A percentile compares a stretch with the other conserved stretches of the same genome.
phyloP scores from a whole-genome alignment of 1,140 invertebrate genomes.

The Spodoptera litura region DNA sequence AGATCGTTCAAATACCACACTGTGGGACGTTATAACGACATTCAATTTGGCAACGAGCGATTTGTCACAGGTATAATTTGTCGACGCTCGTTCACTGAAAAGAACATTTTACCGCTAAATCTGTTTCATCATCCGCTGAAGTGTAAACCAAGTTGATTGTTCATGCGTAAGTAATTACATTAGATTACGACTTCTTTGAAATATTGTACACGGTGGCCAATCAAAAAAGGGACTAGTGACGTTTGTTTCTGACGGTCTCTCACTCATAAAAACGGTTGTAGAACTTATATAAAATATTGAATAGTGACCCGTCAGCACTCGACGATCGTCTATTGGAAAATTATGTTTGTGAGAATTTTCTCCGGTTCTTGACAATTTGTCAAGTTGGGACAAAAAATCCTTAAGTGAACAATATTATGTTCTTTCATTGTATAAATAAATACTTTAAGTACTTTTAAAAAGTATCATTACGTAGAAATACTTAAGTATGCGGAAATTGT shows the following conservation, averaged over 20 bases:
- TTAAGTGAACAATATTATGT: neutral
- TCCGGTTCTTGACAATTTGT: slow-evolving; percentile 27
- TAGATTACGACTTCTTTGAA: slow-evolving; percentile 4
- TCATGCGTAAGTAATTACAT: neutral
- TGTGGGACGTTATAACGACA: neutral
- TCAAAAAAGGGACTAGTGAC: neutral
- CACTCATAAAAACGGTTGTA: slow-evolving; percentile 4
- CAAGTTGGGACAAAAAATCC: neutral
- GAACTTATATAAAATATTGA: slow-evolving; percentile 2
- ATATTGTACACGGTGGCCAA: neutral
- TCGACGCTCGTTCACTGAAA: neutral
- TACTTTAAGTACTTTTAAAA: neutral
- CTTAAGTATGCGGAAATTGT: too few relatives aligned
- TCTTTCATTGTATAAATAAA: neutral
- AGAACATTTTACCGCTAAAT: slow-evolving; percentile 15
- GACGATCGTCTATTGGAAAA: slow-evolving; percentile 21
- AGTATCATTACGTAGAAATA: too few relatives aligned
- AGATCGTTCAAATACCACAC: too few relatives aligned
- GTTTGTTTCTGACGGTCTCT: slow-evolving; percentile 22
- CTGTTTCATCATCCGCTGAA: neutral
- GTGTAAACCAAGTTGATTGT: slow-evolving; percentile 10
- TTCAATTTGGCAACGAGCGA: slow-evolving; percentile 22
- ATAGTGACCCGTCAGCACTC: slow-evolving; percentile 18
- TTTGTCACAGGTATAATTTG: slow-evolving; percentile 21
- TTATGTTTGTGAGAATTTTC: slow-evolving; percentile 24